These are phyloP conservation scores for Altica lythri DNA, from an alignment of 2,888 invertebrate genomes.

Conservation along the genomic window DNA sequence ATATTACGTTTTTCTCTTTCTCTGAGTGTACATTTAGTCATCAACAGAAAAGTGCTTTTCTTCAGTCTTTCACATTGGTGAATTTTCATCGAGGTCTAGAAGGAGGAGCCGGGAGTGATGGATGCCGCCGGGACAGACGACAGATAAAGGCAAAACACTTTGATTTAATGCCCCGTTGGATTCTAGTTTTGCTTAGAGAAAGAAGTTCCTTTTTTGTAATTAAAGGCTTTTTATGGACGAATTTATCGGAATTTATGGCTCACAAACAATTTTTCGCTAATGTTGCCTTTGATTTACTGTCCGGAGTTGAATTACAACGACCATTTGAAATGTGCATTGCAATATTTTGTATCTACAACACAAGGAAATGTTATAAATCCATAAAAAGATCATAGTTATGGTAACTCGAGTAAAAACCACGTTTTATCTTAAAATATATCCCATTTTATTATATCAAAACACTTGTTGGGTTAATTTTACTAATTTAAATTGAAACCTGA, in stretches of 20 bases:
- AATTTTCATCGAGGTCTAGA: slow-evolving; percentile 33
- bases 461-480: no score
- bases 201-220: slow-evolving; percentile 57
- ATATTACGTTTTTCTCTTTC: no score
- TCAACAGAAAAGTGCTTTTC: slow-evolving; percentile 14
- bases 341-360: no score
- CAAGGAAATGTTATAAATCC: no score
- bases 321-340: slow-evolving; percentile 22
- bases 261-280: slow-evolving; percentile 42
- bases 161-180: slow-evolving; percentile 55
- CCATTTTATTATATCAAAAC: no score
- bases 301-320: slow-evolving; percentile 12
- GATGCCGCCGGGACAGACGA: slow-evolving; percentile 55
- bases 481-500: no score
- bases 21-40: slow-evolving; percentile 15
- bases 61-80: slow-evolving; percentile 27
- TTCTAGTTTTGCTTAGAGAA: slow-evolving; percentile 55
- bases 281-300: slow-evolving; percentile 37
- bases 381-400: no score
- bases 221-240: slow-evolving; percentile 51
- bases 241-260: slow-evolving; percentile 48
- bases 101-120: slow-evolving; percentile 56
- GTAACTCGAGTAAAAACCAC: no score
- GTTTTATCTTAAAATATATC: no score
- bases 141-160: slow-evolving; percentile 60